These are phyloP conservation scores for Macaria notata DNA, from an alignment of 2,888 invertebrate species.

Conservation along the genomic window DNA sequence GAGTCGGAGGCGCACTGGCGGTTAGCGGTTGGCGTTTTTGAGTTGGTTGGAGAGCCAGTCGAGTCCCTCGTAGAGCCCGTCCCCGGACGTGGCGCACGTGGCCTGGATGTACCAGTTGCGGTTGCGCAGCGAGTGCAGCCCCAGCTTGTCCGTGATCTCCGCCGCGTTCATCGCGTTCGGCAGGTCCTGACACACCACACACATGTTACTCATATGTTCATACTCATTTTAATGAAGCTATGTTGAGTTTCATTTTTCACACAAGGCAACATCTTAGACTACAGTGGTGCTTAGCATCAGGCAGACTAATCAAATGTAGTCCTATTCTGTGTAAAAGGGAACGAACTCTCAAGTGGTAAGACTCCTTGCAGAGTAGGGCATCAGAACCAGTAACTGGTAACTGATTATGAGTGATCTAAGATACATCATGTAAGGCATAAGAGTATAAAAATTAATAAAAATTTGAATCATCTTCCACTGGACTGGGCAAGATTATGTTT, in stretches of 20 bases:
- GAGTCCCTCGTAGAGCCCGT: conserved; percentile 99
- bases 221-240: no score
- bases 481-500: no score
- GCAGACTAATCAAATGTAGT: no score
- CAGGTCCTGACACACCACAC: conserved; percentile 88
- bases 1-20: conserved; percentile 61
- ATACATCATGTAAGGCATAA: no score
- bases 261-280: no score
- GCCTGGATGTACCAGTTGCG: conserved; percentile 99
- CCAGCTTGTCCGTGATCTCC: conserved; percentile 99
- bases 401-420: no score
- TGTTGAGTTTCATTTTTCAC: no score
- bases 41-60: conserved; percentile 99
- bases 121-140: conserved; percentile 98
- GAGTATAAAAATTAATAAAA: no score
- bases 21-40: conserved; percentile 98
- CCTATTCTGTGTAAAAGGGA: background rate
- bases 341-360: background rate
- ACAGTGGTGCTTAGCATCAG: no score
- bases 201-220: background rate
- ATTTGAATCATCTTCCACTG: no score
- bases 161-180: conserved; percentile 99
- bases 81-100: conserved; percentile 99
- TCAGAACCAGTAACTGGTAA: no score
- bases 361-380: no score